Evolutionary conservation across 2,113 vertebrate species (phyloP), one percentile per base, ranked within the genome.

Genomic region (Hiodon tergisus): DNA sequence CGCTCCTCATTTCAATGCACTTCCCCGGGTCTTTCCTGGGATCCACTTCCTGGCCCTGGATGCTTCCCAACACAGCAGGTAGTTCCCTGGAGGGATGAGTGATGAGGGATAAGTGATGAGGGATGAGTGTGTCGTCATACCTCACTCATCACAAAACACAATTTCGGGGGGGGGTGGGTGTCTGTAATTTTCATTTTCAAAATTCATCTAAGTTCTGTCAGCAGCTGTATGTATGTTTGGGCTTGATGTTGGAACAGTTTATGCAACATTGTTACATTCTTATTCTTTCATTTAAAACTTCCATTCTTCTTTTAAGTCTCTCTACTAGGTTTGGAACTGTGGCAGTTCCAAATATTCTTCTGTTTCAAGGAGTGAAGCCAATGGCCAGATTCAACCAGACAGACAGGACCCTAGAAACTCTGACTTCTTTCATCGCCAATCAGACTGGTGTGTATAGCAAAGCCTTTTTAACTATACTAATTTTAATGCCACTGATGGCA

Each of bases 311-410:
- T 17, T 80, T 72, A 80, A 99, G 97, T 78, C 93, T 99, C 55
- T 98, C 97, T 14, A 99, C 97, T 0, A 90, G 97, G 76, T 99
- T 99, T 86, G 97, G 97, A 75, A 99, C 97, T 0, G 97, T 99
- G 58, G 97, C 97, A 7, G 97, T 99, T 59, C 97, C 97, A 4
- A 99, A 99, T 79, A 98, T 99, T 62, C 91, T 99, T 47, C 86
- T 99, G 79, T 99, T 99, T 84, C 97, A 99, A 92, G 97, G 97
- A 62, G 94, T 93, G 69, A 99, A 99, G 79, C 97, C 97, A 1
- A 97, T 99, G 95, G 97, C 97, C 74, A 91, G 97, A 58, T 99
- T 98, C 88, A 99, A 99, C 83, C 97, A 99, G 69, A 98, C 96
- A 0, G 96, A 99, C 67, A 85, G 96, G 76, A 98, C 94, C 0